Evolutionary conservation across 2,113 vertebrate genomes (phyloP), one percentile per base, ranked within the genome.

Genomic region (Istiophorus platypterus): DNA sequence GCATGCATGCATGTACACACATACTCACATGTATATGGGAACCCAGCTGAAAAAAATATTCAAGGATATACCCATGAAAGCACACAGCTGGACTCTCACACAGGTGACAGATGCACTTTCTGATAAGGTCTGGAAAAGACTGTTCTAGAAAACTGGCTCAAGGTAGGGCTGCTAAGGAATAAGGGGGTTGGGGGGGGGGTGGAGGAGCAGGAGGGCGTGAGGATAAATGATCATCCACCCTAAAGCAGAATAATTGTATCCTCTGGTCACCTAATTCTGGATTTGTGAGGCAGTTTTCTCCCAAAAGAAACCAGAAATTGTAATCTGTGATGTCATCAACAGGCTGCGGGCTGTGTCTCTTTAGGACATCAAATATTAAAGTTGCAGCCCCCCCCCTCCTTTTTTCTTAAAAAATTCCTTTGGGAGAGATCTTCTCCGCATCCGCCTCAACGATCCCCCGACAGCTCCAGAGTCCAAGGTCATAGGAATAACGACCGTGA

Each of bases 271-370:
- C 24, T 78, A 6, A 54, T 70, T 68, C 27, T 69, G 42, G n/a
- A 41, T 81, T 42, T 81, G 27, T 20, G 37, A 17, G 57, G 22
- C 17, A 0, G 15, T n/a, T 66, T 66, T 31, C 37, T 24, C 67
- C 24, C 4, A 41, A 59, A 66, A 76, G 65, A 76, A 78, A 71
- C 22, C 74, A 62, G 26, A 26, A 18, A 31, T 64, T 82, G 69
- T 51, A 34, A 74, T 78, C 69, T 78, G 78, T 91, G 91, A 92
- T 90, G 88, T 90, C 88, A 88, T 91, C 92, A 92, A 71, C 76
- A 82, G 41, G 85, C 91, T 90, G 85, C 76, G 34, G 81, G 81
- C 66, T 17, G 39, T 80, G 47, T 77, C 66, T 82, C 41, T 70
- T 85, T 72, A 88, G 77, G 81, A 85, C 84, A 91, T 87, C 87